Base-by-base conservation (phyloP, 2,113 vertebrate genomes). In the Addax nasomaculatus region DNA sequence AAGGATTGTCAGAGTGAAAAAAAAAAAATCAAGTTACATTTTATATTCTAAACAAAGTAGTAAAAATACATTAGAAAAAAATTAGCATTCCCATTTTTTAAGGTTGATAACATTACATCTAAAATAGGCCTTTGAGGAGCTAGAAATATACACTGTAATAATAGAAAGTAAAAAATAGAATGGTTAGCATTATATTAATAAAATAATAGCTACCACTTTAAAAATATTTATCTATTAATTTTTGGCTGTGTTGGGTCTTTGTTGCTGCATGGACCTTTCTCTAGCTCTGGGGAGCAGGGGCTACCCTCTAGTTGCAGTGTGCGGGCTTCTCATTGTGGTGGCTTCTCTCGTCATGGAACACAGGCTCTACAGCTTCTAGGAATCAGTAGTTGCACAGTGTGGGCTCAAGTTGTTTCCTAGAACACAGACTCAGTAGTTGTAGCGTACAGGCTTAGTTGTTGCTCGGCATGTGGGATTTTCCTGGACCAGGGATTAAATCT, bases 31-130 rank as follows among this genome's bases (percentile, higher is more conserved):
- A 45, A 57, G 16, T 21, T 78, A 11, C 36, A 81, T 95, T 89
- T 92, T 89, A 45, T 76, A 64, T 87, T 58, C 19, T 94, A 70
- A 90, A 93, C 58, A 90, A 94, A 97, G 84, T 88, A 25, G 2
- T 76, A 87, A 51, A 86, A 86, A 51, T 89, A 70, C 51, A 39
- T 89, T 51, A 2, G 62, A 47, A 94, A 89, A 17, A 47, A 47
- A 45, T 15, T n/a, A 51, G 33, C 30, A 4, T 62, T 57, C 1
- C 27, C 10, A 29, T 91, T 89, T 57, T 85, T 76, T 78, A 78
- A 89, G 47, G 29, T 62, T 73, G 36, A 55, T 67, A 51, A 43
- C 45, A 51, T 95, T 58, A 27, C 11, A 89, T 51, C 30, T 58
- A 55, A 92, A 79, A 43, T 55, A 85, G 30, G 49, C 27, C 57